Percentiles rank a stretch among this genome's conserved stretches.
phyloP scores from a whole-genome alignment of 2,888 invertebrate genomes.

The Lasioglossum pauxillum region DNA sequence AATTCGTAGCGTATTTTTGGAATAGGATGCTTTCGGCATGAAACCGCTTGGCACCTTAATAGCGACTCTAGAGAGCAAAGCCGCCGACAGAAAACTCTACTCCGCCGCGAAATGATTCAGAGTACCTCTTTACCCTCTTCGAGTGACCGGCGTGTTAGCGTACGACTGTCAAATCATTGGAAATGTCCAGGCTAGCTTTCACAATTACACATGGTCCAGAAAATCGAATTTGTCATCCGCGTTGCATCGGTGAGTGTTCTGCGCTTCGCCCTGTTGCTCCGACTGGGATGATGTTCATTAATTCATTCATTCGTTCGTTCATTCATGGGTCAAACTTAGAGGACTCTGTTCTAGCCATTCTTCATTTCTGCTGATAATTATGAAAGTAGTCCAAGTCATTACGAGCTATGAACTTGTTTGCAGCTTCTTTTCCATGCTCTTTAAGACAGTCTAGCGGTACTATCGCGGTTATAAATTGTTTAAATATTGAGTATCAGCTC shows the following conservation, averaged over 20 bases:
- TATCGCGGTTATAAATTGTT: neutral
- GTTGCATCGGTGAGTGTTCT: neutral
- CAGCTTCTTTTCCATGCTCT: too few relatives aligned
- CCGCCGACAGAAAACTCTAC: slow-evolving; percentile 21
- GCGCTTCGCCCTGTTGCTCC: neutral
- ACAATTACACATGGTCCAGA: neutral
- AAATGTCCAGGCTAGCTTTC: neutral
- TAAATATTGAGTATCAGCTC: neutral
- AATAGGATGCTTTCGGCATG: slow-evolving; percentile 73
- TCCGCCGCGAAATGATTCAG: slow-evolving; percentile 27
- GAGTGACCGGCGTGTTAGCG: neutral
- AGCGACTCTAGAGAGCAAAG: slow-evolving; percentile 38
- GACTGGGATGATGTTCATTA: neutral
- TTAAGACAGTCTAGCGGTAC: neutral
- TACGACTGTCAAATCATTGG: neutral
- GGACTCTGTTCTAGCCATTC: neutral
- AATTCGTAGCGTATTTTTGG: slow-evolving; percentile 74
- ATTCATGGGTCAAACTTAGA: neutral
- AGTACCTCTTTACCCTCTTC: neutral
- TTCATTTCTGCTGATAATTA: neutral
- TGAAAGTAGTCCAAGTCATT: too few relatives aligned
- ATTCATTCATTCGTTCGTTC: neutral
- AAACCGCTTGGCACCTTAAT: slow-evolving; percentile 76
- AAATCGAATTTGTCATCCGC: neutral
- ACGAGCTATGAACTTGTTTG: too few relatives aligned